Base-by-base conservation (phyloP, 2,113 vertebrate species). In the Neolamprologus falcicula region DNA sequence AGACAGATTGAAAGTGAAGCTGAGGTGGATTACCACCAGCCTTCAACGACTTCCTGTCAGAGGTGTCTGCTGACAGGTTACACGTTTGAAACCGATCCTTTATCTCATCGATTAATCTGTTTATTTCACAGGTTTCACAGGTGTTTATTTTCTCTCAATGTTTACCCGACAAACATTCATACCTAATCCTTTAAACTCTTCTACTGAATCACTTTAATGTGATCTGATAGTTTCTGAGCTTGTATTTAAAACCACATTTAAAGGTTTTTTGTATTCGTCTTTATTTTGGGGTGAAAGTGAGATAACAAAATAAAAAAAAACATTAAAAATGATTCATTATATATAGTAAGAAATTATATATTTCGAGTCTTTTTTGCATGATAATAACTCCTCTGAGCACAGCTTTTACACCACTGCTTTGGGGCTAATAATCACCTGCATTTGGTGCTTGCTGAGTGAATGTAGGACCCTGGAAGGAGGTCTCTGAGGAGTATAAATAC, bases 371-470 rank as follows among this genome's bases (percentile, higher is more conserved):
- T 47, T 19, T 28, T 28, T 76, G 24, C 71, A 47, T 19, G 42
- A 0, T 26, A 76, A 47, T 76, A 47, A 76, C 0, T 47, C 24
- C 68, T 76, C 40, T 28, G 21, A 47, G 14, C 40, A 47, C 16
- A 12, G 24, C 24, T 28, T 76, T 76, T 47, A 76, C 14, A 5
- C 9, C 9, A 73, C 68, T 73, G 37, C 35, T 73, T 73, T 45
- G 21, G 66, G 3, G 40, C 21, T 45, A 7, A 28, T 0, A 28
- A 0, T 76, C 0, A 47, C 9, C 71, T 28, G 6, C 68, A 47
- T 17, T 47, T 28, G 2, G 14, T 28, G 71, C 24, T 76, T 19
- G 24, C 2, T 16, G 40, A 19, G 24, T 19, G 3, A 26, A 7
- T 47, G 0, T 47, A 28, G 40, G 24, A 47, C 71, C 24, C 42